Percentiles rank a stretch among this genome's conserved stretches.
Evolutionary conservation across 2,113 vertebrate species (phyloP).

Genomic region (Melanotaenia duboulayi): DNA sequence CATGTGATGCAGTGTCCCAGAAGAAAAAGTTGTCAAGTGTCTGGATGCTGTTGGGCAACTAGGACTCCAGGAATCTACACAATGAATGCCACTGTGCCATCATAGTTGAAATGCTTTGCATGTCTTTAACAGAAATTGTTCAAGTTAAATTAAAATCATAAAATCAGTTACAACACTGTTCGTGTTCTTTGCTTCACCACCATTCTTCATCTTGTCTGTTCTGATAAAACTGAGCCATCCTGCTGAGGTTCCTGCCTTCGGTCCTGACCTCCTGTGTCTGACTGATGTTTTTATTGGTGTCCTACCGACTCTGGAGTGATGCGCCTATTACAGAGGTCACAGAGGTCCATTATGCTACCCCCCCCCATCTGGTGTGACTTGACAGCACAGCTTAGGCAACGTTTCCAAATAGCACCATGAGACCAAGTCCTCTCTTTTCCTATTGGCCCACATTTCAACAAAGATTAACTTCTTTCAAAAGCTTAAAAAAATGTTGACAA

Average conservation of each 20-base stretch:
- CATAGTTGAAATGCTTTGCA: not conserved
- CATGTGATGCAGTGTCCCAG: no score
- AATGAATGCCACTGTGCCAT: no score
- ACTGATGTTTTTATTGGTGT: constrained; percentile 77
- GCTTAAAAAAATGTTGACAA: not conserved
- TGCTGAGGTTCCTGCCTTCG: constrained; percentile 34
- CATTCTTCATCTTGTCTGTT: constrained; percentile 4
- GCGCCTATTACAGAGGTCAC: constrained; percentile 74
- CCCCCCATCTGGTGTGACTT: not conserved
- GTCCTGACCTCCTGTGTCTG: constrained; percentile 63
- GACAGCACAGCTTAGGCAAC: constrained; percentile 30
- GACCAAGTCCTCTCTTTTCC: constrained; percentile 20
- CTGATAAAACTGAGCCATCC: constrained; percentile 29
- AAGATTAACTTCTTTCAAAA: constrained; percentile 31
- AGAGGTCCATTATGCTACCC: constrained; percentile 47
- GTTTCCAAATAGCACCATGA: constrained; percentile 25
- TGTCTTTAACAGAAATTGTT: not conserved
- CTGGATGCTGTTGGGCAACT: no score
- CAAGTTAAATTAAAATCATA: not conserved
- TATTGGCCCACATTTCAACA: constrained; percentile 13
- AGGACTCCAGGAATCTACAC: no score
- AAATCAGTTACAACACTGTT: not conserved
- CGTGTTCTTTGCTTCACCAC: not conserved
- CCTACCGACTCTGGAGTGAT: constrained; percentile 71
- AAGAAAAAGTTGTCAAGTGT: no score